Evolutionary conservation across 2,797 vertebrate species (phyloP), one percentile per base, ranked within the genome.

Genomic region (Brotula barbata): DNA sequence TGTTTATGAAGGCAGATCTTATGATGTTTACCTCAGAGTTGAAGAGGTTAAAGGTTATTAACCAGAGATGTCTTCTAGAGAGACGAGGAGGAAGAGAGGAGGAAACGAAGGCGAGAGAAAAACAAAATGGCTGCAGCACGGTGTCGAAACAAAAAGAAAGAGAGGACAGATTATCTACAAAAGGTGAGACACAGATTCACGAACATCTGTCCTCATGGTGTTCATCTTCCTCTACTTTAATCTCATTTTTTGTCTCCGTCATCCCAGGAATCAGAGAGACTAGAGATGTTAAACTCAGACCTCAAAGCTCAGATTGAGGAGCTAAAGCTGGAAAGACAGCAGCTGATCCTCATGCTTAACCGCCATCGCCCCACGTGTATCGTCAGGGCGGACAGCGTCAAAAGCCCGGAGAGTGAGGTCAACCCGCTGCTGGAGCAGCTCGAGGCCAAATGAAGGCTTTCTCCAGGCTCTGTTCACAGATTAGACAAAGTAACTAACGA

Each of bases 121-220:
- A 98, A 98, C 92, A 98, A 98, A 89, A 94, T 98, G 14, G 96
- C 96, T 2, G 96, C 96, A 3, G 96, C 96, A 0, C 91, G 96
- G 64, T 98, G 96, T 94, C 94, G 96, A 81, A 98, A 98, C 91
- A 98, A 98, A 90, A 98, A 98, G 90, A 98, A 98, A 76, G 96
- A 98, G 73, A 91, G 96, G 58, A 98, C 96, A 0, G 96, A 98
- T 76, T 98, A 97, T 86, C 89, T 98, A 80, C 96, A 98, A 85
- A 91, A 94, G 92, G 96, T 96, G 77, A 84, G 90, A 33, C 31
- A 33, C 25, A 28, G 4, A 28, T 8, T n/a, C n/a, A 21, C 11
- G 9, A 21, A 43, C 10, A 43, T 43, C 41, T 11, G 3, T 10
- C n/a, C n/a, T n/a, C n/a, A n/a, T n/a, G 3, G 7, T 47, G 14